Conservation (phyloP, 2,113 vertebrate genomes). For the Rhinogobius similis region DNA sequence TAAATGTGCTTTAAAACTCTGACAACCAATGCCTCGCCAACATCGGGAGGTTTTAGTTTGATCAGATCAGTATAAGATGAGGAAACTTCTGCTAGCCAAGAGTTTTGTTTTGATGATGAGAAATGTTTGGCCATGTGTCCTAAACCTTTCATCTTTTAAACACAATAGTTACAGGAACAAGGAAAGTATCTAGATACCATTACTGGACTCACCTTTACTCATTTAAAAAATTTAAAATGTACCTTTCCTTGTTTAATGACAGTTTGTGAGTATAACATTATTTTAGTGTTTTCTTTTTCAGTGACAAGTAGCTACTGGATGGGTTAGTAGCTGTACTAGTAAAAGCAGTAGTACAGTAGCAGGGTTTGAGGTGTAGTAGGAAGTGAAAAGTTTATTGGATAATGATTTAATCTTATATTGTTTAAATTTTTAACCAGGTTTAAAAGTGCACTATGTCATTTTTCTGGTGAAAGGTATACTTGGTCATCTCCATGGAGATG, state of each 20-base stretch:
- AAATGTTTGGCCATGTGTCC: conserved; percentile 22
- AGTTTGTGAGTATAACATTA: background rate
- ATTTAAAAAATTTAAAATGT: no score
- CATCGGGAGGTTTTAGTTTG: conserved; percentile 26
- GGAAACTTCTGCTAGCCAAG: conserved; percentile 32
- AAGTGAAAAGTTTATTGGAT: no score
- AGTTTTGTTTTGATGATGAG: conserved; percentile 18
- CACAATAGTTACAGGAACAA: conserved; percentile 11
- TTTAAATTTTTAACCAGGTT: no score
- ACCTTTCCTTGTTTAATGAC: no score
- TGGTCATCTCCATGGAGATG: no score
- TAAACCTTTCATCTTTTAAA: conserved; percentile 6
- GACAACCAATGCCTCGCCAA: conserved; percentile 30
- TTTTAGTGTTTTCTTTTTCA: background rate
- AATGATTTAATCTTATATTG: no score
- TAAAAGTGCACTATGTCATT: no score
- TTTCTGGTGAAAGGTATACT: no score
- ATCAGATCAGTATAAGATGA: conserved; percentile 37
- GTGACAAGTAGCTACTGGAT: background rate
- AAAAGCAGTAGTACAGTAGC: background rate
- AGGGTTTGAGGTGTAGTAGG: no score
- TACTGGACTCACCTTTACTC: background rate
- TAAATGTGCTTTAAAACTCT: conserved; percentile 44
- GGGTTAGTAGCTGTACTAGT: background rate
- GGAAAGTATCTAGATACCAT: background rate